These are phyloP conservation scores for Brachyptera putata DNA, from an alignment of 2,888 invertebrate genomes.

Conservation along the genomic window DNA sequence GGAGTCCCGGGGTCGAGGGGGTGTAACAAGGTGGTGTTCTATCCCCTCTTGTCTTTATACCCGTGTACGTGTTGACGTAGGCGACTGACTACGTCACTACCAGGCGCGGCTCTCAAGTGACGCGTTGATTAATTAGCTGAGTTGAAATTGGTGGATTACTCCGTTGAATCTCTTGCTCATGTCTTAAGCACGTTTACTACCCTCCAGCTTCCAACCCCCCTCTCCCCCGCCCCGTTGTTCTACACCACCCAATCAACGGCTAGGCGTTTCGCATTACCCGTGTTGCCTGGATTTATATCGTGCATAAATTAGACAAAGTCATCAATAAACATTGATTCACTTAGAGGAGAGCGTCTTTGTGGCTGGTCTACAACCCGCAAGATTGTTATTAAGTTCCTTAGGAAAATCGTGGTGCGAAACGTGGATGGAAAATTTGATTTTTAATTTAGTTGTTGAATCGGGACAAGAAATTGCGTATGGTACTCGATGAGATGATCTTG, in stretches of 20 bases:
- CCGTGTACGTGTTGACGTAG: constrained; percentile 4
- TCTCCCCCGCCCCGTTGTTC: no score
- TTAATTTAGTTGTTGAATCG: no score
- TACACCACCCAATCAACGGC: no score
- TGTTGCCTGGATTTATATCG: background rate
- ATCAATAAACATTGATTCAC: constrained; percentile 17
- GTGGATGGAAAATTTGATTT: no score
- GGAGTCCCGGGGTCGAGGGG: background rate
- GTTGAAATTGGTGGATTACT: constrained; percentile 20
- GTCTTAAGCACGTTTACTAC: constrained; percentile 15
- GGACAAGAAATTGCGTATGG: no score
- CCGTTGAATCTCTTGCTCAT: constrained; percentile 1
- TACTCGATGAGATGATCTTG: no score
- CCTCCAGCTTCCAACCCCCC: no score
- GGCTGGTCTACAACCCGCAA: background rate
- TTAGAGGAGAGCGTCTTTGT: background rate
- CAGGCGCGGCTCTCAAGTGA: background rate
- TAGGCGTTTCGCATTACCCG: background rate
- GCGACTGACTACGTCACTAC: constrained; percentile 14
- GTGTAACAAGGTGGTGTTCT: background rate
- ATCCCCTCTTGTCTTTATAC: constrained; percentile 12
- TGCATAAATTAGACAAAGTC: constrained; percentile 13
- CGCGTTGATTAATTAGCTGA: constrained; percentile 16
- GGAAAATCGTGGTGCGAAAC: no score
- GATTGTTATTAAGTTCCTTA: no score